phyloP scores from a whole-genome alignment of 2,797 vertebrate genomes.

The Pygocentrus nattereri region DNA sequence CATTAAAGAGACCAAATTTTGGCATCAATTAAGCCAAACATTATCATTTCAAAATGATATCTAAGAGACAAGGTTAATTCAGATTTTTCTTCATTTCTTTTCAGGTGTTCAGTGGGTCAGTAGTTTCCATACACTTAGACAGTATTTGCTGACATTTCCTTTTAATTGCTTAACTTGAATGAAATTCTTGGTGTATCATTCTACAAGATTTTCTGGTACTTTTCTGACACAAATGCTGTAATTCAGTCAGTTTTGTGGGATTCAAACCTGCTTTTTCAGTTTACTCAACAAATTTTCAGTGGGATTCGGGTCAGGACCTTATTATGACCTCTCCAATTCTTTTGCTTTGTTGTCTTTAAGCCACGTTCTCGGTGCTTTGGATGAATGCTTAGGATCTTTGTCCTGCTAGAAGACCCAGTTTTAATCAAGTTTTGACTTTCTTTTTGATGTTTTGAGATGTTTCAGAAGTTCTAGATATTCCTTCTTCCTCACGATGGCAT shows the following conservation, averaged over 20 bases:
- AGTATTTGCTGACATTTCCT: too few species aligned
- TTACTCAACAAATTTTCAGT: neutral
- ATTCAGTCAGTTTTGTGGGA: neutral
- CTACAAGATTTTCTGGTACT: neutral
- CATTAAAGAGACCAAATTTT: too few species aligned
- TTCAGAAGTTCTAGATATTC: constrained; percentile 3
- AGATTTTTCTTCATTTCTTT: too few species aligned
- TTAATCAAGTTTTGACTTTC: neutral
- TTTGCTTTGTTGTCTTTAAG: too few species aligned
- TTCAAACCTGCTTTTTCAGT: neutral
- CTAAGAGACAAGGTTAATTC: too few species aligned
- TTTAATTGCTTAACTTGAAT: neutral
- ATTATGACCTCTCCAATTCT: too few species aligned
- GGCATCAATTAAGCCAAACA: too few species aligned
- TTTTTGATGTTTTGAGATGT: neutral
- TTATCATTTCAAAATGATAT: too few species aligned
- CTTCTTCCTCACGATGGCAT: neutral
- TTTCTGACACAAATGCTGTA: too few species aligned
- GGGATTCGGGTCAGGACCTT: neutral
- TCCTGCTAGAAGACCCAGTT: neutral
- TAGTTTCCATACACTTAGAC: too few species aligned
- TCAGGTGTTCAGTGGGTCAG: too few species aligned
- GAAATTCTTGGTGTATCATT: neutral
- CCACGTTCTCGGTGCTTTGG: neutral
- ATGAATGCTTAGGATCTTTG: too few species aligned